These are phyloP conservation scores for Nothocercus julius DNA, from an alignment of 2,113 vertebrate genomes.

Conservation along the genomic window DNA sequence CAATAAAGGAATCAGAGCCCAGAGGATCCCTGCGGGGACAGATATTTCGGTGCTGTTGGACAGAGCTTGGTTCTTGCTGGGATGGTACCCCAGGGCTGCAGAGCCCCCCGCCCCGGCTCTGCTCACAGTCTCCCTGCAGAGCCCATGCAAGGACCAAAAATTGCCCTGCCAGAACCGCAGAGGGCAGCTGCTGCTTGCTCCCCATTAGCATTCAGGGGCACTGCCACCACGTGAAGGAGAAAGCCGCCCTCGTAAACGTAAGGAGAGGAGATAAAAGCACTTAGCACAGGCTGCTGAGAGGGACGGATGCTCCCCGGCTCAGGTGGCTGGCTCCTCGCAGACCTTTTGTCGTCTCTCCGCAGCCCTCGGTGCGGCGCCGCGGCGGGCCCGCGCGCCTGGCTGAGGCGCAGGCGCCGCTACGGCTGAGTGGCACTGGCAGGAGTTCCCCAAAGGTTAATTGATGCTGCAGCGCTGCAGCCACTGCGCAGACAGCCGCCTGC, in stretches of 20 bases:
- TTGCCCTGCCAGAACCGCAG: slow-evolving; percentile 42
- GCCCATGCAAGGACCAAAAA: background rate
- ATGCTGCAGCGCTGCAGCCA: slow-evolving; percentile 66
- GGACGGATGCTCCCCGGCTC: slow-evolving; percentile 25
- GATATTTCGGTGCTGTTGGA: accelerated
- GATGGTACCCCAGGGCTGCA: background rate
- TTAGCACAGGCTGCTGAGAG: background rate
- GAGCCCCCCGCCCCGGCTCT: background rate
- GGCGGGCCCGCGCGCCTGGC: background rate
- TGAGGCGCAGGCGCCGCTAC: background rate
- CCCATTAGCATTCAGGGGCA: slow-evolving; percentile 51
- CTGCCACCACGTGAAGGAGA: background rate
- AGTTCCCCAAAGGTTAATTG: slow-evolving; percentile 68
- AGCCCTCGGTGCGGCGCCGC: background rate
- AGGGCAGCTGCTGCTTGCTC: slow-evolving; percentile 25
- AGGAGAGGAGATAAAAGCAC: slow-evolving; percentile 60
- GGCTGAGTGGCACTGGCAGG: slow-evolving; percentile 37
- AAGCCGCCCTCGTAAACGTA: slow-evolving; percentile 42
- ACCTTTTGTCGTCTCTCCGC: background rate
- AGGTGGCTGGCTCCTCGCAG: slow-evolving; percentile 25
- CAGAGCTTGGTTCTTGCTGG: background rate
- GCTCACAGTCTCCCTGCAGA: background rate
- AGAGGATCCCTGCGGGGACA: accelerated
- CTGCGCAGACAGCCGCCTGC: slow-evolving; percentile 56
- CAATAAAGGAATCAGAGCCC: accelerated